phyloP scores from a whole-genome alignment of 1,140 invertebrate species.

The Capitella teleta region DNA sequence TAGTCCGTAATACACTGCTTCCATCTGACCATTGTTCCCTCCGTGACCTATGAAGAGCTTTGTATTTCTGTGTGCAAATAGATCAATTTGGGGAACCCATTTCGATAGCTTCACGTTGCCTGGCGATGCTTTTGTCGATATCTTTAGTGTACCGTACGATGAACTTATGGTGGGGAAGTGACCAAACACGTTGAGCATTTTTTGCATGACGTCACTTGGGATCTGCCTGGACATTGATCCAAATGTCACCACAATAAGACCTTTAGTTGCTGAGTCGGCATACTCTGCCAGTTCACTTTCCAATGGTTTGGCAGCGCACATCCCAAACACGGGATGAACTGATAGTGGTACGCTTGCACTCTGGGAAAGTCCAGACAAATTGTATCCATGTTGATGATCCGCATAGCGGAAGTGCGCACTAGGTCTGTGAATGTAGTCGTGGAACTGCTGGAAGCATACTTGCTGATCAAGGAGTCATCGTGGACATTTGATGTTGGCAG shows the following conservation, averaged over 20 bases:
- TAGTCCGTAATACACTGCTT: slow-evolving; percentile 60
- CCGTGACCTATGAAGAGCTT: slow-evolving; percentile 60
- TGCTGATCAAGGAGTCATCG: not conserved
- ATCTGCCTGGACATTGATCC: slow-evolving; percentile 6
- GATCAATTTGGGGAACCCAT: slow-evolving; percentile 72
- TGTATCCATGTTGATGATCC: not conserved
- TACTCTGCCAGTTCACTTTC: not conserved
- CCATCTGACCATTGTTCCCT: slow-evolving; percentile 60
- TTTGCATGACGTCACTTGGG: slow-evolving; percentile 14
- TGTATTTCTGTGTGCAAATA: slow-evolving; percentile 49
- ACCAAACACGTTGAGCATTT: slow-evolving; percentile 40
- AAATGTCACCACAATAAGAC: slow-evolving; percentile 9
- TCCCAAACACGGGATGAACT: slow-evolving; percentile 5
- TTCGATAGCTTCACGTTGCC: slow-evolving; percentile 58
- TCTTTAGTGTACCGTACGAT: slow-evolving; percentile 47
- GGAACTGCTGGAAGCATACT: not conserved
- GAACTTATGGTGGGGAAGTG: slow-evolving; percentile 43
- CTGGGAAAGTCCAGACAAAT: slow-evolving; percentile 6
- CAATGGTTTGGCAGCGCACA: not conserved
- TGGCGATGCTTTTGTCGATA: slow-evolving; percentile 47
- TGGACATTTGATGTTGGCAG: not conserved
- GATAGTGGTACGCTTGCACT: not conserved
- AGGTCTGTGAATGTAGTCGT: slow-evolving; percentile 1
- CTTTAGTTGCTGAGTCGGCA: not conserved
- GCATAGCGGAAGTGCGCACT: slow-evolving; percentile 1